phyloP scores from a whole-genome alignment of 2,113 vertebrate species.

The Ramphastos sulfuratus region DNA sequence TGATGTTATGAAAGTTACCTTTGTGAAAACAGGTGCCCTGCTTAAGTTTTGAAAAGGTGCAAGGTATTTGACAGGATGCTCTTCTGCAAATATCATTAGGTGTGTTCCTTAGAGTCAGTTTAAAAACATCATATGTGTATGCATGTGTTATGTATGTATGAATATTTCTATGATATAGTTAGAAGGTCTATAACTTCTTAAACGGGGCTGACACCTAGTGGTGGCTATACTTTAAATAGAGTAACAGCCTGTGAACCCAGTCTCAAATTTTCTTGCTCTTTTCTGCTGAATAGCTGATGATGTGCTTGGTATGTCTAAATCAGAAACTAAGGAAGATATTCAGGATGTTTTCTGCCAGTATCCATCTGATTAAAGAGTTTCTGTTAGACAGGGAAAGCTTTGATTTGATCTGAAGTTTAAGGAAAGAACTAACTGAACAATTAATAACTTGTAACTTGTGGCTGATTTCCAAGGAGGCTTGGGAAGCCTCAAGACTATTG shows the following conservation, averaged over 20 bases:
- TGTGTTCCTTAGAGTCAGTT: not conserved
- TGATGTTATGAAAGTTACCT: not conserved
- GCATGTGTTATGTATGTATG: not conserved
- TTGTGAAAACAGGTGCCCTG: not conserved
- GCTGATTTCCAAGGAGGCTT: not conserved
- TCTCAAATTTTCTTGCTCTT: not conserved
- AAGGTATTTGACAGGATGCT: not conserved
- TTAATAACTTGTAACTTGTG: not conserved
- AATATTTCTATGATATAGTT: not conserved
- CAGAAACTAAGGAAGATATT: not conserved
- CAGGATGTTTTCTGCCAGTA: conserved; percentile 8
- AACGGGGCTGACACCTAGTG: conserved; percentile 55
- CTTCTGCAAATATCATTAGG: not conserved
- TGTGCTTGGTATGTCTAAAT: conserved; percentile 6
- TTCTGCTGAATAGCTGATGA: conserved; percentile 31
- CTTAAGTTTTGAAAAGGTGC: not conserved
- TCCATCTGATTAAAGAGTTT: conserved; percentile 14
- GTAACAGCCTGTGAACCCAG: no score
- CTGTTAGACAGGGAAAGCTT: not conserved
- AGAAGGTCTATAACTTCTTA: not conserved
- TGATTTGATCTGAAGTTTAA: not conserved
- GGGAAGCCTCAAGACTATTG: not conserved
- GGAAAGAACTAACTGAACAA: not conserved
- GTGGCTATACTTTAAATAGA: not conserved
- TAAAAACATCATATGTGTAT: not conserved